A percentile compares a stretch with the other conserved stretches of the same genome.
phyloP scores from a whole-genome alignment of 2,888 invertebrate species.

The Diarsia mendica region DNA sequence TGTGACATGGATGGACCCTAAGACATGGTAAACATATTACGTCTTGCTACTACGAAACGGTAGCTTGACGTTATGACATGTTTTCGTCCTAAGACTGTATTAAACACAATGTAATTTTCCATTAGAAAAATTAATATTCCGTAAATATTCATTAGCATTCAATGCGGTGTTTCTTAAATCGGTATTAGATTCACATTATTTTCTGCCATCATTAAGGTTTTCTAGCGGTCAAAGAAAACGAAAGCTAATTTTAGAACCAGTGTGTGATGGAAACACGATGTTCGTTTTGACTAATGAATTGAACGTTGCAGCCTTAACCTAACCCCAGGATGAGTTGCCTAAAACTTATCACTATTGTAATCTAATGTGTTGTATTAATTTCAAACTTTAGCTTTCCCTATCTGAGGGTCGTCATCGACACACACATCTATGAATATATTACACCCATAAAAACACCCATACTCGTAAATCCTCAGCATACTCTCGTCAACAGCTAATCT shows the following conservation, averaged over 20 bases:
- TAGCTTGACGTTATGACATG: conserved; percentile 4
- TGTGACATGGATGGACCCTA: conserved; percentile 17
- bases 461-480: not conserved
- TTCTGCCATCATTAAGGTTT: conserved; percentile 2
- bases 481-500: conserved; percentile 19
- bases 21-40: conserved; percentile 25
- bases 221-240: conserved; percentile 3
- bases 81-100: not conserved
- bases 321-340: not conserved
- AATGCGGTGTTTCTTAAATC: conserved; percentile 40
- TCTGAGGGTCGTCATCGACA: not conserved
- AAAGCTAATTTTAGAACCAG: conserved; percentile 8
- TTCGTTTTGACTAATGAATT: conserved; percentile 1
- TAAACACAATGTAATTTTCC: conserved; percentile 10
- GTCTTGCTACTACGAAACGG: conserved; percentile 7
- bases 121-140: conserved; percentile 21
- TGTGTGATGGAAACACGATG: not conserved
- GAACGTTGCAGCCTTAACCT: not conserved
- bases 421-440: not conserved
- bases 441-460: too few relatives aligned
- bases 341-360: not conserved
- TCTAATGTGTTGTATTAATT: not conserved
- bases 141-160: conserved; percentile 37
- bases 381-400: conserved; percentile 4
- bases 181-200: conserved; percentile 23